A percentile compares a stretch with the other conserved stretches of the same genome.
These are phyloP conservation scores for Nycticryphes semicollaris DNA, from an alignment of 2,113 vertebrate genomes.

Conservation along the genomic window DNA sequence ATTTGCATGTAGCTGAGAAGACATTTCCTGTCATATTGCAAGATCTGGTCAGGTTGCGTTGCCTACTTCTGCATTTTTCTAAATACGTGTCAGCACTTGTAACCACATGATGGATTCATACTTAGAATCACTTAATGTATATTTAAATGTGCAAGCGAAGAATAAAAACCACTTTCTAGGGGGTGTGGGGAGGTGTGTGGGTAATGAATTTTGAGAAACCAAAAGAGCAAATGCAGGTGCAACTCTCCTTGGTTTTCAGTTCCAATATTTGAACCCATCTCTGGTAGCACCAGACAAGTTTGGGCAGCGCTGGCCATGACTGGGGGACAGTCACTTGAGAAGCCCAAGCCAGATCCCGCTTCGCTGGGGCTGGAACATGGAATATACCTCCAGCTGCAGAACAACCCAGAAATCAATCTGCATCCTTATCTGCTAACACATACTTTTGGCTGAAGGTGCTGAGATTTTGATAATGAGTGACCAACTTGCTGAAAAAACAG, in stretches of 20 bases:
- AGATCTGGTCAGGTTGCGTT: not conserved
- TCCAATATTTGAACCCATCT: accelerated
- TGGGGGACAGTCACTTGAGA: accelerated
- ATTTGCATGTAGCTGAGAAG: not conserved
- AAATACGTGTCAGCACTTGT: not conserved
- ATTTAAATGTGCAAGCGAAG: not conserved
- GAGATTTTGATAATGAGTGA: not conserved
- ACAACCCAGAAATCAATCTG: not conserved
- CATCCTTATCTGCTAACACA: not conserved
- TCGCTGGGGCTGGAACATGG: not conserved
- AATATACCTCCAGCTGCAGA: not conserved
- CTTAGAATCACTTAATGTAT: not conserved
- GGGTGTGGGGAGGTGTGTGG: not conserved
- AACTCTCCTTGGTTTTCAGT: not conserved
- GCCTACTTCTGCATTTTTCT: not conserved
- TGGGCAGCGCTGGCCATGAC: accelerated
- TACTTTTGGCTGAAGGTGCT: not conserved
- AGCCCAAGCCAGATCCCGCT: not conserved
- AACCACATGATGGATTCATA: not conserved
- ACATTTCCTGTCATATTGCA: not conserved
- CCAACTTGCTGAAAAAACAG: not conserved
- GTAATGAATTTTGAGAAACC: not conserved
- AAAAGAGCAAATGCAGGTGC: not conserved
- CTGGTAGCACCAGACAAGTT: not conserved
- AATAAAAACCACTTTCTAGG: not conserved